Evolutionary conservation across 2,113 vertebrate species (phyloP), one percentile per base, ranked within the genome.

Genomic region (Pygoscelis antarcticus): DNA sequence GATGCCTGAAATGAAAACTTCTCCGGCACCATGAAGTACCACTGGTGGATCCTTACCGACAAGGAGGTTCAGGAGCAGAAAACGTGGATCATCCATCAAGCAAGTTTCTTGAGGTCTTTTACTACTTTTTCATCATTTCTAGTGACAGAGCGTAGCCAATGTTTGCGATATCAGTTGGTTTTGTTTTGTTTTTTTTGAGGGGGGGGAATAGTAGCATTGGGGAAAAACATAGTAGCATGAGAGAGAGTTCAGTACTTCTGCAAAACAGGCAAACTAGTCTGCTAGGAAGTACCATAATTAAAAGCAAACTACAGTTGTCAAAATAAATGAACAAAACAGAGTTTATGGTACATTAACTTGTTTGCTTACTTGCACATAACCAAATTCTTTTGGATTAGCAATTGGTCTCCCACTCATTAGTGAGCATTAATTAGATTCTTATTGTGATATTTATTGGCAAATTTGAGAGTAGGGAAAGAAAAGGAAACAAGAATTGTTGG

Each of bases 341-440:
- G 64, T 90, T 80, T 78, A 76, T 97, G 89, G 68, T 91, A 69
- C 78, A 88, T 96, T 94, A 97, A 85, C 87, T 95, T 96, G 82
- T 95, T 96, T 97, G 75, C 87, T 93, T 89, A 69, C 84, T 96
- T 97, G 89, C 62, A 83, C 29, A 52, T 91, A 90, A 91, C 94
- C 85, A 87, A 83, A 89, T 82, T 95, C 65, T 90, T 91, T 91
- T 71, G 83, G 83, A 81, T 93, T 94, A 90, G 61, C 72, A 89
- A 70, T 79, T 93, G 89, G 82, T 95, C 62, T 94, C 75, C 76
- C 27, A 27, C 78, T 97, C 84, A 93, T 96, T 96, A 97, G 54
- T 87, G 82, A 95, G 54, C 19, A 49, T 90, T 96, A 95, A 96
- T 95, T 95, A 88, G 81, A 91, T 91, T 93, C 84, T 74, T 74